Evolutionary conservation across 2,113 vertebrate genomes (phyloP), one percentile per base, ranked within the genome.

Genomic region (Colaptes auratus): DNA sequence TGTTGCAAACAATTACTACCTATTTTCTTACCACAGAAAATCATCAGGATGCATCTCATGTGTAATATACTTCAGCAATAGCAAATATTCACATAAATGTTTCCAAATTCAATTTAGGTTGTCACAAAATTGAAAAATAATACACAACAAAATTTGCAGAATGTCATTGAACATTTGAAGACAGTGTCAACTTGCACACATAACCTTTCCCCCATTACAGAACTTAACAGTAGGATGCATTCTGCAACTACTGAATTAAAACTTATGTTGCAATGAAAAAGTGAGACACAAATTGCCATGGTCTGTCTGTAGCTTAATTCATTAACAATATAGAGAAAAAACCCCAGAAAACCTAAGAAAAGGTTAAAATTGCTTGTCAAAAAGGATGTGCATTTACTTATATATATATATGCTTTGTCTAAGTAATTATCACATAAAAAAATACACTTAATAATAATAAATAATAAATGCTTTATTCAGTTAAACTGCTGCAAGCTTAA

Each of bases 271-370:
- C 42, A 82, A 24, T 55, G 48, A 82, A 88, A 93, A 92, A 83
- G 33, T 25, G n/a, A 79, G 48, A 82, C 76, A 80, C 35, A 89
- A 93, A 79, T 73, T 86, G 28, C 35, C 65, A 70, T 66, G 4
- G 35, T 90, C 48, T 79, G 85, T 53, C 25, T 86, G 36, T 74
- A 96, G 50, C 81, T 94, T 89, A 87, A 93, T 75, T 94, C 90
- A 81, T 55, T 66, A 95, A 12, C 50, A 60, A 86, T 85, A 79
- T 65, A 87, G 24, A 90, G 78, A 94, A 53, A 88, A 66, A 60
- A 6, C 25, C 93, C 59, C 27, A 67, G 56, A 28, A 95, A 93
- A 84, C 20, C 35, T 82, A 60, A 72, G 61, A 56, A 30, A 90
- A 93, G 20, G 74, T 71, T 77, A 79, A 92, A 96, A 61, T 20